Evolutionary conservation across 2,113 vertebrate genomes (phyloP), one percentile per base, ranked within the genome.

Genomic region (Xerus inauris): DNA sequence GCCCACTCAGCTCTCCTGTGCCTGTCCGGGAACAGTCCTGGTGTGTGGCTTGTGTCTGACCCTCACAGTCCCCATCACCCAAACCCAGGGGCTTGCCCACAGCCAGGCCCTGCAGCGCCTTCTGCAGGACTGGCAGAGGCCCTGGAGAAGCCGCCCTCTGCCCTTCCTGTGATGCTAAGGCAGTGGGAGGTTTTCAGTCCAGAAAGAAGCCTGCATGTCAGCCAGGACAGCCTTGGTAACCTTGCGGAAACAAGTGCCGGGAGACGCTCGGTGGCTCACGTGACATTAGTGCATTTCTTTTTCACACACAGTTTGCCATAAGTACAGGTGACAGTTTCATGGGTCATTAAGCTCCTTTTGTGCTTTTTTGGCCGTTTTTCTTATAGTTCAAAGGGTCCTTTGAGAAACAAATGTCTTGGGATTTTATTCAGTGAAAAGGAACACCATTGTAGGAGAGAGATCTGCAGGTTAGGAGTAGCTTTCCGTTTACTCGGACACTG

Each of bases 81-180:
- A 8, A 6, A 49, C 5, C 16, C 22, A 0, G 26, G 54, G 19
- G 59, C 42, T n/a, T 10, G 0, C 13, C 49, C 28, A n/a, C 3
- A 3, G 8, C 19, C n/a, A 3, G 8, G 54, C 76, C 32, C 32
- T 5, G 35, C 35, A 2, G 51, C n/a, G n/a, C 32, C n/a, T 26
- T 17, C 24, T n/a, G 35, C 6, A 6, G 40, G 26, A 6, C 38
- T 26, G 38, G 1, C 0, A 35, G 75, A 42, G 83, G 51, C 9
- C 0, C 3, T 0, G 22, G 14, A 24, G 40, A 16, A 42, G 17
- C 8, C 0, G 6, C 16, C 40, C 16, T n/a, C 11, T 54, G 2
- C 4, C 16, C 62, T 24, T 24, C 2, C n/a, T 30, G 8, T 24
- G 42, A 12, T 19, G 54, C 75, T 5, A 12, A 47, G 54, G 40